Conservation (phyloP, 1,140 invertebrate genomes). For the Drosophila fuyamai region DNA sequence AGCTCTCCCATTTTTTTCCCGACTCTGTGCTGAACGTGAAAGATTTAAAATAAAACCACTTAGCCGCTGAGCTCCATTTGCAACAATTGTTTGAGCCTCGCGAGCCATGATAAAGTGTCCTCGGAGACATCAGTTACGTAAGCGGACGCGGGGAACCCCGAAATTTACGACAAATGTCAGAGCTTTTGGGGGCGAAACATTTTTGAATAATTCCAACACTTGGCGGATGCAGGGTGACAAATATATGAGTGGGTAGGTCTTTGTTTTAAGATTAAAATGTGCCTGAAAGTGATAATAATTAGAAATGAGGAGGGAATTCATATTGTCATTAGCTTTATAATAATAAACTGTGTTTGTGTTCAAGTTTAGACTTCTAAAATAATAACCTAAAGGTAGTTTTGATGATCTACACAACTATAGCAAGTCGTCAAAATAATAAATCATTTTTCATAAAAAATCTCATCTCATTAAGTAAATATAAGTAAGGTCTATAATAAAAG, state of each 20-base stretch:
- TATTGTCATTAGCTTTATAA: too few relatives aligned
- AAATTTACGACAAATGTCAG: slow-evolving; percentile 30
- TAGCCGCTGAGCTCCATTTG: slow-evolving; percentile 68
- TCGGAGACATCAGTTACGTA: slow-evolving; percentile 32
- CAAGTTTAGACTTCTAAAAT: too few relatives aligned
- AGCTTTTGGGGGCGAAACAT: not conserved
- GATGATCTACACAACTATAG: too few relatives aligned
- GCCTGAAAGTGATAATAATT: not conserved
- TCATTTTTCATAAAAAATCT: too few relatives aligned
- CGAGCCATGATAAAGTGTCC: slow-evolving; percentile 66
- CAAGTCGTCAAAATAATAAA: too few relatives aligned
- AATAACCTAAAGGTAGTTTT: too few relatives aligned
- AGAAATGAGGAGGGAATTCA: not conserved
- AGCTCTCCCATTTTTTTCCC: slow-evolving; percentile 1
- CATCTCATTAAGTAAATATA: too few relatives aligned
- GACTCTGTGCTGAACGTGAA: slow-evolving; percentile 57
- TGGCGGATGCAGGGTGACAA: slow-evolving; percentile 15
- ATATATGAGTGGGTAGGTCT: not conserved
- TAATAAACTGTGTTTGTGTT: not conserved
- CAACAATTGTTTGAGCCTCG: slow-evolving; percentile 70
- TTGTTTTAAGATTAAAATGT: not conserved
- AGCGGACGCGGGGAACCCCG: not conserved
- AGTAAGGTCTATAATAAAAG: too few relatives aligned
- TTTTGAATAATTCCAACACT: slow-evolving; percentile 38
- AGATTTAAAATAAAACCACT: slow-evolving; percentile 84